phyloP scores from a whole-genome alignment of 2,888 invertebrate genomes.

The Stramonita haemastoma region DNA sequence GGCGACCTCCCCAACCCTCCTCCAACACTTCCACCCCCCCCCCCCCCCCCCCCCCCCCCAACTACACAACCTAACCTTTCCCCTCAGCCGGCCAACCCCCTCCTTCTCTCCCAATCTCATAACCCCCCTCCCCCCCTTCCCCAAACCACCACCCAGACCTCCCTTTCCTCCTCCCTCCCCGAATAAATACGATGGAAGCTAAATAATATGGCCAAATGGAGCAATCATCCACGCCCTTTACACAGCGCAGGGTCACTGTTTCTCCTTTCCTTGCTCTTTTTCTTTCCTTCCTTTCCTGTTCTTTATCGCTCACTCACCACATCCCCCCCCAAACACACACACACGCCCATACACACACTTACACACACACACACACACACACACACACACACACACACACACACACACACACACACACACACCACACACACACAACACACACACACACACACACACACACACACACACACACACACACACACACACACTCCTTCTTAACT shows the following conservation, averaged over 20 bases:
- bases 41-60: neutral
- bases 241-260: neutral
- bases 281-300: neutral
- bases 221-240: too few relatives aligned
- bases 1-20: neutral
- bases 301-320: neutral
- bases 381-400: neutral
- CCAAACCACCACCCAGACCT: neutral
- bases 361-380: neutral
- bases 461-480: constrained; percentile 1
- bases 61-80: too few relatives aligned
- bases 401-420: neutral
- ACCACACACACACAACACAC: neutral
- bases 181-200: too few relatives aligned
- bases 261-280: neutral
- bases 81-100: neutral
- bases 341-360: neutral
- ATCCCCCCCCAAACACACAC: neutral
- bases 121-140: neutral
- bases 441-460: neutral
- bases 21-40: neutral
- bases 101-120: neutral
- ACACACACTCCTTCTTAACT: neutral
- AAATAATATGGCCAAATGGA: too few relatives aligned
- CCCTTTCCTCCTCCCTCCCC: neutral